Evolutionary conservation across 2,888 invertebrate genomes (phyloP), one percentile per base, ranked within the genome.

Genomic region (Dendrolimus houi): DNA sequence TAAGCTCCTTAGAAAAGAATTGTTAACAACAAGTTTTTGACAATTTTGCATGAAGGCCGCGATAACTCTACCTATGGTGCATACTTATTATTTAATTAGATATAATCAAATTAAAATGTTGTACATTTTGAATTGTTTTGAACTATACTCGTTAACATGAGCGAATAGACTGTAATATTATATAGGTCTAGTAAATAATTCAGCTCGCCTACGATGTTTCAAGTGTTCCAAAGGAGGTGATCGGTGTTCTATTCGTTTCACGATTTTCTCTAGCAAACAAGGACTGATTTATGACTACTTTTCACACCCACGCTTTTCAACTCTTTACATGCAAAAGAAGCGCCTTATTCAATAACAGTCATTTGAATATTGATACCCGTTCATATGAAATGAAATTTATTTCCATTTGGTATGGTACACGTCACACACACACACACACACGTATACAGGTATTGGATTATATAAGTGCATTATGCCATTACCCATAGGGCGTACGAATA

Each of bases 281-380:
- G 67, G 77, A 79, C 75, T 77, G 81, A 85, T 86, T 86, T 85
- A 86, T 84, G 74, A 71, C 71, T 76, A 75, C 75, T 75, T 76
- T 69, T 64, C 66, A 64, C 76, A 62, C 83, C 84, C 75, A 85
- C 83, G 78, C 81, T 64, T 67, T 63, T 65, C 61, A 69, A 62
- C 71, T 69, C 62, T 65, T 65, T 70, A 67, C 63, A 69, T 66
- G 70, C 65, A 69, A 74, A 75, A 64, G 67, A 69, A 67, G 58
- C 60, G 66, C 53, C 42, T 29, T 54, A 42, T 55, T 57, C 47
- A 54, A 17, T 54, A 29, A 53, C 53, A 53, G 10, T 14, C 8
- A 6, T 29, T 29, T 29, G 29, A 6, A 17, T 17, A 17, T 17
- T 17, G 17, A 17, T 17, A 29, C 6, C 29, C 29, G 29, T 29